Percentiles rank a stretch among this genome's conserved stretches.
These are phyloP conservation scores for Laterallus jamaicensis DNA, from an alignment of 2,113 vertebrate species.

Conservation along the genomic window DNA sequence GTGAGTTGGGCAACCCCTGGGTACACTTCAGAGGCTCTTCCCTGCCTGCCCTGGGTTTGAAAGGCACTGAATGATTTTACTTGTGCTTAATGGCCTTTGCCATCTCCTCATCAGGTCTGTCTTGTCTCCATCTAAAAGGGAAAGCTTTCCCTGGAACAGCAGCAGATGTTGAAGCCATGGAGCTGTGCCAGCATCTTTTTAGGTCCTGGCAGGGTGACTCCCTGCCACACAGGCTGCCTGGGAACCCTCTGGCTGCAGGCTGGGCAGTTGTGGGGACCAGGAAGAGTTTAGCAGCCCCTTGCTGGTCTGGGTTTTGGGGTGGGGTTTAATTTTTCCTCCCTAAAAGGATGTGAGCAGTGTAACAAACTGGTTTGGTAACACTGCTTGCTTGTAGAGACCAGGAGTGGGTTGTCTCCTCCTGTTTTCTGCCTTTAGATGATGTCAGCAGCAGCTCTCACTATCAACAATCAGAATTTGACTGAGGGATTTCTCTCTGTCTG, in stretches of 20 bases:
- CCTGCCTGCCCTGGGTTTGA: not conserved
- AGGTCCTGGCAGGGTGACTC: not conserved
- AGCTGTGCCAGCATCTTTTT: not conserved
- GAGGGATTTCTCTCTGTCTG: not conserved
- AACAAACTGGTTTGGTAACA: not conserved
- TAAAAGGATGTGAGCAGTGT: not conserved
- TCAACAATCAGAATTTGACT: not conserved
- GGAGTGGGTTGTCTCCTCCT: not conserved
- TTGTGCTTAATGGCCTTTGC: not conserved
- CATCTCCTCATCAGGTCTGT: not conserved
- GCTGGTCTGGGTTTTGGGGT: fast-evolving
- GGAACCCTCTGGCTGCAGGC: not conserved
- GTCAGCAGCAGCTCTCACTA: not conserved
- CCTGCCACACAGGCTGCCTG: not conserved
- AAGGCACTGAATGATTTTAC: not conserved
- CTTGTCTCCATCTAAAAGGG: not conserved
- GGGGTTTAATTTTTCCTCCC: not conserved
- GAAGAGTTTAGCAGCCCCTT: not conserved
- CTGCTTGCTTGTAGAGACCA: not conserved
- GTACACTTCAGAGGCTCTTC: not conserved
- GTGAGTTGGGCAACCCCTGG: fast-evolving
- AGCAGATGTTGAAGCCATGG: not conserved
- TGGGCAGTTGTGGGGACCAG: not conserved
- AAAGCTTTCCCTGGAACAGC: not conserved
- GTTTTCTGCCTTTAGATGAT: not conserved